Percentiles rank a stretch among this genome's conserved stretches.
These are phyloP conservation scores for Mustelus asterias DNA, from an alignment of 2,113 vertebrate genomes.

Conservation along the genomic window DNA sequence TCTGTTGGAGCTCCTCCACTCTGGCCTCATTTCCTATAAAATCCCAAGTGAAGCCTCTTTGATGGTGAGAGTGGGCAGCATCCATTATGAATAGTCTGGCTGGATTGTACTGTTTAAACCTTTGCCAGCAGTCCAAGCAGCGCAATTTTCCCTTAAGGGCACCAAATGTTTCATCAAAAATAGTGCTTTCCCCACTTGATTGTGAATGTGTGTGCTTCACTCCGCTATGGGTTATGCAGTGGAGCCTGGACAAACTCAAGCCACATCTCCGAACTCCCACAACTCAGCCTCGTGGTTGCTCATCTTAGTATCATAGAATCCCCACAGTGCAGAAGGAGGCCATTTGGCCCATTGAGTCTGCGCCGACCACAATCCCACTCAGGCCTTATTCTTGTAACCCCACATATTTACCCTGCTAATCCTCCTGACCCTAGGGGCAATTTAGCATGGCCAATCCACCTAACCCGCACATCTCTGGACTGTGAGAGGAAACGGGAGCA, in stretches of 20 bases:
- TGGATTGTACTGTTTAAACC: not conserved
- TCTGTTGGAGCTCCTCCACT: not conserved
- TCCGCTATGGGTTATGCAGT: not conserved
- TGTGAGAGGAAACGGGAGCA: too few species aligned
- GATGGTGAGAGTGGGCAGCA: not conserved
- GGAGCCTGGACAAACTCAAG: not conserved
- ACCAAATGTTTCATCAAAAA: not conserved
- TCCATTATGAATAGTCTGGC: not conserved
- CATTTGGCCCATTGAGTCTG: too few species aligned
- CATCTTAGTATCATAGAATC: too few species aligned
- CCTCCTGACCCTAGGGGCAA: too few species aligned
- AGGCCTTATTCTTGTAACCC: too few species aligned
- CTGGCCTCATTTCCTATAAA: not conserved
- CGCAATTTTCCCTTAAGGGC: not conserved
- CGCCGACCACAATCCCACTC: too few species aligned
- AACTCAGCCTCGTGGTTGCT: not conserved
- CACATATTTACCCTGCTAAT: too few species aligned
- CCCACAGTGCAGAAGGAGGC: too few species aligned
- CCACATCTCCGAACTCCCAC: not conserved
- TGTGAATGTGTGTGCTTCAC: not conserved
- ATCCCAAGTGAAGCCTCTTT: not conserved
- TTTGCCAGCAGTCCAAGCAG: not conserved
- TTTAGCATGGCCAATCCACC: too few species aligned
- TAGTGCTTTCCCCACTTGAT: not conserved
- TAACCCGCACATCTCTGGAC: too few species aligned